A percentile compares a stretch with the other conserved stretches of the same genome.
Evolutionary conservation across 2,113 vertebrate genomes (phyloP).

Genomic region (Cavia aperea): DNA sequence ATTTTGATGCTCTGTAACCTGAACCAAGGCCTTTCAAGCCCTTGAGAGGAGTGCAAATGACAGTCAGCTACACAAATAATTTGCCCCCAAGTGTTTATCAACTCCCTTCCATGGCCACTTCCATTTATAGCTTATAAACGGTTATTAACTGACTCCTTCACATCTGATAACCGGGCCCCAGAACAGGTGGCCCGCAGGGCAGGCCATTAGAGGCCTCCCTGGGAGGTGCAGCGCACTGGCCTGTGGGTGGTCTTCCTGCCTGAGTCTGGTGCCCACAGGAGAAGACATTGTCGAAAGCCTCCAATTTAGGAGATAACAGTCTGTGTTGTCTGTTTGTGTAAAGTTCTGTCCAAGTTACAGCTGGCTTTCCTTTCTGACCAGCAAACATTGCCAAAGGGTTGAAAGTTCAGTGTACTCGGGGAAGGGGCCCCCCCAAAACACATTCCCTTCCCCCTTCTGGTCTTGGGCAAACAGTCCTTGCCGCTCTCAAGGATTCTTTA

Average conservation of each 20-base stretch:
- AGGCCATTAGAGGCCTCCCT: conserved; percentile 70
- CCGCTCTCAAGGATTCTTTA: background rate
- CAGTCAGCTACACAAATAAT: conserved; percentile 71
- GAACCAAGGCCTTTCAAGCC: conserved; percentile 73
- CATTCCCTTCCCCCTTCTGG: conserved; percentile 23
- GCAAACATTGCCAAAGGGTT: conserved; percentile 63
- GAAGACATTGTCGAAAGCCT: conserved; percentile 73
- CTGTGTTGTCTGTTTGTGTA: conserved; percentile 67
- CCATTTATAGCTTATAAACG: conserved; percentile 78
- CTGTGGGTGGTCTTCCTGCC: conserved; percentile 85
- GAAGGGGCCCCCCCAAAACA: background rate
- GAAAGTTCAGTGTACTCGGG: conserved; percentile 67
- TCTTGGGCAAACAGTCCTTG: background rate
- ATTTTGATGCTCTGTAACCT: conserved; percentile 71
- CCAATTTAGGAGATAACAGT: conserved; percentile 72
- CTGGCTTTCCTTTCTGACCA: conserved; percentile 67
- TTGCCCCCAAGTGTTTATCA: conserved; percentile 74
- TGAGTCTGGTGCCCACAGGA: conserved; percentile 78
- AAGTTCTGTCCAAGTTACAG: conserved; percentile 64
- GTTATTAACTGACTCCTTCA: conserved; percentile 74
- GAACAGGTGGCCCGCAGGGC: conserved; percentile 77
- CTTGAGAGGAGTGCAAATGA: conserved; percentile 68
- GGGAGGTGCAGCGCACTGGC: conserved; percentile 65
- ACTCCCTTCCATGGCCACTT: conserved; percentile 70
- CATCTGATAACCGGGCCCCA: conserved; percentile 76